Base-by-base conservation (phyloP, 2,888 invertebrate genomes). In the Drosophila quinaria region DNA sequence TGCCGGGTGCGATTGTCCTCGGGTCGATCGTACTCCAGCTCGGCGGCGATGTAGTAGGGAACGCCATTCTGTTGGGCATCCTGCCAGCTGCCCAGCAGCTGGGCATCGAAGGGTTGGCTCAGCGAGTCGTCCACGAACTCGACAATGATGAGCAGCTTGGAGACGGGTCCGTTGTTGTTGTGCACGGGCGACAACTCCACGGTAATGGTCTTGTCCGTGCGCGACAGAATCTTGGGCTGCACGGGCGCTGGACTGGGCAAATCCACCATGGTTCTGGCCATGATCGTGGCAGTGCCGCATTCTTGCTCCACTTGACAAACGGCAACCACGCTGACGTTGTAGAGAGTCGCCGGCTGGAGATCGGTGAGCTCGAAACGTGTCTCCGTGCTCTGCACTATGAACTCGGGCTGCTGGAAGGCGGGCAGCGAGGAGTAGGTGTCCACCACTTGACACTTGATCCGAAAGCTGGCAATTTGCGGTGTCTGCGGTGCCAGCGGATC, bases 1-100 rank as follows among this genome's bases (percentile, higher is more conserved):
- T 94, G 94, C 79, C 94, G 94, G 46, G 94, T 93, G 10, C 95
- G 94, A 70, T 95, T 94, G 55, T 90, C 89, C 8, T 86, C 86
- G 2, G 86, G 79, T 0, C 81, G 76, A 77, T 95, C 94, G 22
- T 96, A 95, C 60, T 95, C 94, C 68, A 98, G 92, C 91, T 97
- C 96, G 0, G 97, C 98, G 6, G 97, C 94, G 33, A 98, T 95
- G 90, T 98, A 98, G 91, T 97, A 97, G 3, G 95, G 95, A 4
- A 95, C 91, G 0, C 95, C 96, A 70, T 96, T 94, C 44, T 94
- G 94, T 56, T 93, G 93, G 0, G 98, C 95, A 82, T 94, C 94
- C 63, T 95, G 92, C 92, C 95, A 95, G 87, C 95, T 94, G n/a
- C 94, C 94, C 15, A 95, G 93, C 56, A 93, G 94, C 37, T 94